phyloP scores from a whole-genome alignment of 2,113 vertebrate species.

The Calyptomena viridis region DNA sequence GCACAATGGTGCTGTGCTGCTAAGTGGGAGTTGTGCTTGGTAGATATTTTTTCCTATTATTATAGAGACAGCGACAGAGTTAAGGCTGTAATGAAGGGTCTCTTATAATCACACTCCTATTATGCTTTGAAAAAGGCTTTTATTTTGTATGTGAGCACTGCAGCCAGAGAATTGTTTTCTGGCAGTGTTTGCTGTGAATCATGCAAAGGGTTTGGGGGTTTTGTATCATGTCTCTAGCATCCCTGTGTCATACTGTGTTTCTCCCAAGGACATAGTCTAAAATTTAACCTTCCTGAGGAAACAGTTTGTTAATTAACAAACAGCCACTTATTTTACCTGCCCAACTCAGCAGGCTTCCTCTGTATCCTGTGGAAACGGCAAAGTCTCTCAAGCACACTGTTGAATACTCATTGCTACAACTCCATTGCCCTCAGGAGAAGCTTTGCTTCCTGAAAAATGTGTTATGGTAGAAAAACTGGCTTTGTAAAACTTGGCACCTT shows the following conservation, averaged over 20 bases:
- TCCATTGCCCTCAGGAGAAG: neutral
- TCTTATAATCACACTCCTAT: neutral
- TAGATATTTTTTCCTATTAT: neutral
- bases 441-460: neutral
- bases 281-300: neutral
- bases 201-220: neutral
- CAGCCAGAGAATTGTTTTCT: neutral
- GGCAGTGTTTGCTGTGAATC: neutral
- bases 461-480: neutral
- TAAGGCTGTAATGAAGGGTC: slow-evolving; percentile 16
- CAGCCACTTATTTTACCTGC: neutral
- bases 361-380: neutral
- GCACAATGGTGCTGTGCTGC: neutral
- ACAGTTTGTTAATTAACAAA: too few species aligned
- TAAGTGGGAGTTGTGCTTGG: neutral
- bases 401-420: neutral
- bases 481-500: neutral
- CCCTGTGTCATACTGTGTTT: neutral
- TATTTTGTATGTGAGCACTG: neutral
- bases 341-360: neutral
- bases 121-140: slow-evolving; percentile 9
- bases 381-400: neutral
- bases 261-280: neutral
- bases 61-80: neutral
- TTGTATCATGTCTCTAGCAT: neutral